Conservation (phyloP, 2,797 vertebrate genomes). For the Tokudaia tokunoshimensis region DNA sequence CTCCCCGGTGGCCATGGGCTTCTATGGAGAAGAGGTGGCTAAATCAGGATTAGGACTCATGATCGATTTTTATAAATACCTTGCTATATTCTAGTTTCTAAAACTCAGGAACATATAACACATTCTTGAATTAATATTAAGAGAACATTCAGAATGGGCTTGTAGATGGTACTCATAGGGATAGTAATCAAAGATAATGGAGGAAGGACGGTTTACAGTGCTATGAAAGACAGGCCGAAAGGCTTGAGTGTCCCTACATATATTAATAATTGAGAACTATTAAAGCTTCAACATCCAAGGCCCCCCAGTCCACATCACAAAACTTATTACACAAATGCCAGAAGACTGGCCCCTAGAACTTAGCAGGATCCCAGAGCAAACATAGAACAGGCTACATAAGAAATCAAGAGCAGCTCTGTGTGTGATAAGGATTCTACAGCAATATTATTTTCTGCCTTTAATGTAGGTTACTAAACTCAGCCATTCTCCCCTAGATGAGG, state of each 20-base stretch:
- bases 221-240: neutral
- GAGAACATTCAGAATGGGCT: neutral
- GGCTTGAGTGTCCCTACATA: neutral
- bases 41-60: neutral
- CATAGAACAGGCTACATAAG: neutral
- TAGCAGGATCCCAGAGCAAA: neutral
- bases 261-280: neutral
- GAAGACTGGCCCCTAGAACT: neutral
- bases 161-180: neutral
- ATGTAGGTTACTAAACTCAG: neutral
- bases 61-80: neutral
- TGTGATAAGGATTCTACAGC: neutral
- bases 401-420: neutral
- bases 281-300: neutral
- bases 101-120: neutral
- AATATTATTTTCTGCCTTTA: conserved; percentile 42
- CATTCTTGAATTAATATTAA: neutral
- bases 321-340: neutral
- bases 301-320: neutral
- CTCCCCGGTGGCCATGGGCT: neutral
- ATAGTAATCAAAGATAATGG: neutral
- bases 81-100: neutral
- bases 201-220: neutral
- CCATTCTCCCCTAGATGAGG: neutral
- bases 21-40: neutral